These are phyloP conservation scores for Montipora cactus DNA, from an alignment of 64 coral and sea anemone genomes.

Conservation along the genomic window DNA sequence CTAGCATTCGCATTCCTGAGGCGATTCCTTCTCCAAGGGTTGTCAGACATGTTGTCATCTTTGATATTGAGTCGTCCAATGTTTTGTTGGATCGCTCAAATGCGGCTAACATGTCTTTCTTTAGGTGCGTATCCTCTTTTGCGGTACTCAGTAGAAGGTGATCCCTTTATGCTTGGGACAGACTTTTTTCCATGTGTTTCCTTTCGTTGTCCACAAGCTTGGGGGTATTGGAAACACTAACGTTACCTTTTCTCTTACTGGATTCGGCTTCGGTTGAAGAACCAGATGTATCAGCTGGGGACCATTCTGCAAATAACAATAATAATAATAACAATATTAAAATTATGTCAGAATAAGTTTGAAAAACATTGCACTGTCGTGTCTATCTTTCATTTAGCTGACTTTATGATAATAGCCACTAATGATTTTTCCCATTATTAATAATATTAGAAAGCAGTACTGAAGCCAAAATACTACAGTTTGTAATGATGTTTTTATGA, in stretches of 20 bases:
- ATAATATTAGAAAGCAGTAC: conserved; percentile 3
- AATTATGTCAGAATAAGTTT: conserved; percentile 11
- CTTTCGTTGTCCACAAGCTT: conserved; percentile 54
- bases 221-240: conserved; percentile 29
- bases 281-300: conserved; percentile 27
- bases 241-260: background rate
- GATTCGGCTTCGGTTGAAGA: background rate
- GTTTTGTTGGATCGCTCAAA: conserved; percentile 61
- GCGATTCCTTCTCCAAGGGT: conserved; percentile 61
- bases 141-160: conserved; percentile 39
- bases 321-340: conserved; percentile 23
- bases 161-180: conserved; percentile 45
- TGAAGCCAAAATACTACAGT: conserved; percentile 12
- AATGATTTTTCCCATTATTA: conserved; percentile 11
- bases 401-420: conserved; percentile 30
- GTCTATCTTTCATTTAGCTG: conserved; percentile 17
- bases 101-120: conserved; percentile 40
- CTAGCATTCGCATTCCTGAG: conserved; percentile 60
- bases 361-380: background rate
- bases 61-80: conserved; percentile 62
- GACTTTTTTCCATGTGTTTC: conserved; percentile 60
- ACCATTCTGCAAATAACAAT: background rate
- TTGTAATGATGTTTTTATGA: conserved; percentile 7
- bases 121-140: conserved; percentile 31
- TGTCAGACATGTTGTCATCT: conserved; percentile 65